A percentile compares a stretch with the other conserved stretches of the same genome.
phyloP scores from a whole-genome alignment of 2,888 invertebrate species.

The Empis stercorea region DNA sequence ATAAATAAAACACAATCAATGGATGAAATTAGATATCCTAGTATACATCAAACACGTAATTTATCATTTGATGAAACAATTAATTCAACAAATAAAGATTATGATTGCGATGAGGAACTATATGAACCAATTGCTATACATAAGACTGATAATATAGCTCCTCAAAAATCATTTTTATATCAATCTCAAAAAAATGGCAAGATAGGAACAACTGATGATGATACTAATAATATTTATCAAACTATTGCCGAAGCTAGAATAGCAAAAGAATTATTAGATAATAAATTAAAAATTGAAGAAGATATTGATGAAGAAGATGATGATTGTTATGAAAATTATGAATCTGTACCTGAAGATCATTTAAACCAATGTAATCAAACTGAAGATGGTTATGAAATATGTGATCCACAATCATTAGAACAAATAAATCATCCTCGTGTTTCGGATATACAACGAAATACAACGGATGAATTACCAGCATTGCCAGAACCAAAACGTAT shows the following conservation, averaged over 20 bases:
- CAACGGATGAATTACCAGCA: slow-evolving; percentile 25
- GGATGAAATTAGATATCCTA: slow-evolving; percentile 11
- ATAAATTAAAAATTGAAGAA: not conserved
- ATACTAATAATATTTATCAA: slow-evolving; percentile 27
- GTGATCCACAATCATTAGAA: slow-evolving; percentile 18
- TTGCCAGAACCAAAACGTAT: slow-evolving; percentile 30
- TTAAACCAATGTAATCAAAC: slow-evolving; percentile 10
- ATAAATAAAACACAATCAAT: slow-evolving; percentile 19
- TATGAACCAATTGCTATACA: slow-evolving; percentile 12
- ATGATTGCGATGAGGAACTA: slow-evolving; percentile 5
- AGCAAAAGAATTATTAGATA: not conserved
- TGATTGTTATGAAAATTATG: slow-evolving; percentile 27
- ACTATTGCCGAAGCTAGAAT: slow-evolving; percentile 25
- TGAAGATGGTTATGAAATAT: slow-evolving; percentile 31
- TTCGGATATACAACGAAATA: slow-evolving; percentile 18
- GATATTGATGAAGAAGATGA: slow-evolving; percentile 5
- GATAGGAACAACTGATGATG: not conserved
- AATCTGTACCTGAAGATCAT: slow-evolving; percentile 25
- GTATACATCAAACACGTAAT: not conserved
- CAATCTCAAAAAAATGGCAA: not conserved
- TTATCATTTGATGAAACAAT: not conserved
- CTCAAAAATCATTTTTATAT: slow-evolving; percentile 11
- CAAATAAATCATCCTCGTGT: slow-evolving; percentile 1
- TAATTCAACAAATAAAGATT: not conserved
- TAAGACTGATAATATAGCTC: slow-evolving; percentile 18